Percentiles rank a stretch among this genome's conserved stretches.
Evolutionary conservation across 2,113 vertebrate genomes (phyloP).

Genomic region (Jaculus jaculus): DNA sequence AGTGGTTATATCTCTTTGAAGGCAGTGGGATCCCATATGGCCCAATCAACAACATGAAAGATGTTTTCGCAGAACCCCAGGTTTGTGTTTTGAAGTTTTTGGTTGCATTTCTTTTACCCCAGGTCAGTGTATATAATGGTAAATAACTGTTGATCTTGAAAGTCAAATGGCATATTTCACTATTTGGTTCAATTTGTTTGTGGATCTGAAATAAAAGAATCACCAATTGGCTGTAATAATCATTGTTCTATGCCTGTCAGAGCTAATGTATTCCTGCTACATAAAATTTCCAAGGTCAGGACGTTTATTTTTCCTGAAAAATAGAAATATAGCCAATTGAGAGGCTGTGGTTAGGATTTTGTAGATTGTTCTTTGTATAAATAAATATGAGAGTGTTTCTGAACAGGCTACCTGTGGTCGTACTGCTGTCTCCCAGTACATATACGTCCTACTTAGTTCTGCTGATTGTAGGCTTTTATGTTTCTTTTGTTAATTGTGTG

Average conservation of each 20-base stretch:
- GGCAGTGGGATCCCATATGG: slow-evolving; percentile 93
- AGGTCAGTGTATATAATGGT: slow-evolving; percentile 49
- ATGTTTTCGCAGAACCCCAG: slow-evolving; percentile 94
- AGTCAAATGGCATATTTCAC: background rate
- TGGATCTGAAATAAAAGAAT: slow-evolving; percentile 36
- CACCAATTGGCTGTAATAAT: background rate
- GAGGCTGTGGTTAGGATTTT: background rate
- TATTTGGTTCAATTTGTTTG: slow-evolving; percentile 24
- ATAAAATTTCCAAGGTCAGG: slow-evolving; percentile 14
- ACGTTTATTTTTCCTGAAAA: background rate
- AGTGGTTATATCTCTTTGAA: slow-evolving; percentile 93
- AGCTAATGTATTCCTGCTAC: background rate
- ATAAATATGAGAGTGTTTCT: background rate
- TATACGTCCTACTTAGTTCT: background rate
- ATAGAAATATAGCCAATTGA: slow-evolving; percentile 35
- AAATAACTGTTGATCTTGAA: slow-evolving; percentile 43
- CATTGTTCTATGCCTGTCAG: background rate
- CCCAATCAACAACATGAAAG: slow-evolving; percentile 94
- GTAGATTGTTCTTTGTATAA: background rate
- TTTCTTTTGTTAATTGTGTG: background rate
- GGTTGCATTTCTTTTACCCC: background rate
- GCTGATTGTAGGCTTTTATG: background rate
- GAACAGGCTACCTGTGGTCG: background rate
- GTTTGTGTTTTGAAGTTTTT: slow-evolving; percentile 83
- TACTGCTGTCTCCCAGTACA: background rate